phyloP scores from a whole-genome alignment of 2,888 invertebrate genomes.

The Drosophila nr. perissopoda region DNA sequence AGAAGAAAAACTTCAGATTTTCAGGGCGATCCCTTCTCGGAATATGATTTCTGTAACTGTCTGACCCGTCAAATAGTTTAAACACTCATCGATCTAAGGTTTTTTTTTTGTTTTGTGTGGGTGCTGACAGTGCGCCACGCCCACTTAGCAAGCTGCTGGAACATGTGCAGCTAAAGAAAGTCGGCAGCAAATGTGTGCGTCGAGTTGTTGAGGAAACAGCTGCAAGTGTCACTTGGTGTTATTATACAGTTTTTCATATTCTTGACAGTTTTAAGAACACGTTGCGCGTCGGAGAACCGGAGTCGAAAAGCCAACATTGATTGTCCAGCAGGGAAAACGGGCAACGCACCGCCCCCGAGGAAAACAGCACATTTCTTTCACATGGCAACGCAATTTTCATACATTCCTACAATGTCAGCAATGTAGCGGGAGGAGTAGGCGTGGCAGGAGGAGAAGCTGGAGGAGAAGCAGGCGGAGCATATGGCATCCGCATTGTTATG shows the following conservation, averaged over 20 bases:
- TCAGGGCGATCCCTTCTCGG: background rate
- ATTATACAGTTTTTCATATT: conserved; percentile 44
- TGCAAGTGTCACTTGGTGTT: conserved; percentile 62
- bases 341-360: background rate
- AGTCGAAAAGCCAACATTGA: conserved; percentile 27
- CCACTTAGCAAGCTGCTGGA: conserved; percentile 35
- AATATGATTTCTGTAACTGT: background rate
- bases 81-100: background rate
- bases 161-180: conserved; percentile 34
- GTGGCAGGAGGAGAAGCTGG: background rate
- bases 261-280: conserved; percentile 66
- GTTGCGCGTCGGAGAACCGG: background rate
- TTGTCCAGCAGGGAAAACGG: conserved; percentile 21
- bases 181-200: conserved; percentile 17
- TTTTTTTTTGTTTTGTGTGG: background rate
- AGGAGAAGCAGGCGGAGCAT: conserved; percentile 3
- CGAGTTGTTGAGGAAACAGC: conserved; percentile 50
- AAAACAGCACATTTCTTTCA: conserved; percentile 41
- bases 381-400: conserved; percentile 48
- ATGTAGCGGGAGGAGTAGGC: background rate
- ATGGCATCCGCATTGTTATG: conserved; percentile 53
- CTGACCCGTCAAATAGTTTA: conserved; percentile 11
- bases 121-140: conserved; percentile 5
- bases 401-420: conserved; percentile 38
- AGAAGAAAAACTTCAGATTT: background rate